phyloP scores from a whole-genome alignment of 2,797 vertebrate species.

The Anas capensis region DNA sequence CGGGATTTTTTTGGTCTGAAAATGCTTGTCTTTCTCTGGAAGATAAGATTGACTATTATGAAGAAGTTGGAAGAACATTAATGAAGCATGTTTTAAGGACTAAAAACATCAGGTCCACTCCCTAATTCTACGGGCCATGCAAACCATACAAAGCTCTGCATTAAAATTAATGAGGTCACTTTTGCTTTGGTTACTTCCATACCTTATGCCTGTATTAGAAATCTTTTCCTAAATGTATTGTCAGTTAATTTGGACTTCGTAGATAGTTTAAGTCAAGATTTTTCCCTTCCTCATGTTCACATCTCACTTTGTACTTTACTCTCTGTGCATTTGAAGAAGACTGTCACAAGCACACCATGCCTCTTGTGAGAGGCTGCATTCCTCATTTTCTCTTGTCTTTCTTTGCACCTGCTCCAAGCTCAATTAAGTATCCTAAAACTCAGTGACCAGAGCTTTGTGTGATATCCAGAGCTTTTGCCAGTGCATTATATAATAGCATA shows the following conservation, averaged over 20 bases:
- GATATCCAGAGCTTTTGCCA: background rate
- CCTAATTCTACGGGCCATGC: background rate
- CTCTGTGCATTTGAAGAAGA: rapidly evolving
- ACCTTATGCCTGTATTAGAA: background rate
- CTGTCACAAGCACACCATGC: rapidly evolving
- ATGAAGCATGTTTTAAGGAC: background rate
- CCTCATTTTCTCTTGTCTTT: rapidly evolving
- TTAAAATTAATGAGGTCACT: background rate
- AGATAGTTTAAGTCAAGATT: background rate
- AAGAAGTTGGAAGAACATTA: background rate
- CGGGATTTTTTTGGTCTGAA: background rate
- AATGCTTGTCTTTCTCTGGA: background rate
- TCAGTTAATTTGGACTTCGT: background rate
- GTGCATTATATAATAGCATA: background rate
- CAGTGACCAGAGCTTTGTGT: background rate
- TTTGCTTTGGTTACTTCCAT: background rate
- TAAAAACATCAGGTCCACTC: background rate
- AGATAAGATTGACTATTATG: background rate
- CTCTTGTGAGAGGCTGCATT: background rate
- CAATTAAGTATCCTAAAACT: background rate
- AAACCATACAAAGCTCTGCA: background rate
- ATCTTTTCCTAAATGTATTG: background rate
- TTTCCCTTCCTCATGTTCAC: rapidly evolving
- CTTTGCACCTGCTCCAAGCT: background rate
- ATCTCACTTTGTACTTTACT: background rate